phyloP scores from a whole-genome alignment of 1,140 invertebrate genomes.

The Cydia pomonella region DNA sequence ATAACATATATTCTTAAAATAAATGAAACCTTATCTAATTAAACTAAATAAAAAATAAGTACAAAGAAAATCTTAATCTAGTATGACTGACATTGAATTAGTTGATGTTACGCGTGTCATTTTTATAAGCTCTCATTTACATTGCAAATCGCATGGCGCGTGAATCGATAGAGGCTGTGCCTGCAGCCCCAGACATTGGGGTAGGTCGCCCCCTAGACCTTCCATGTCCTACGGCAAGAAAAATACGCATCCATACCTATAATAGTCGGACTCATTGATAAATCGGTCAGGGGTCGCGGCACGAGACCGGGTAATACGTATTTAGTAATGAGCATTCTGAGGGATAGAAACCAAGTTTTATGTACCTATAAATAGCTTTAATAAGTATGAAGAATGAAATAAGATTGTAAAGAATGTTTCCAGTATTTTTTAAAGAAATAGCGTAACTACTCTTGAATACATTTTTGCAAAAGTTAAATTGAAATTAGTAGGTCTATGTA shows the following conservation, averaged over 20 bases:
- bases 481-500: too few relatives aligned
- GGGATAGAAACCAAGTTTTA: neutral
- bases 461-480: too few relatives aligned
- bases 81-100: neutral
- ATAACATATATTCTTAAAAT: neutral
- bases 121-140: constrained; percentile 13
- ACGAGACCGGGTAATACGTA: neutral
- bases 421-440: too few relatives aligned
- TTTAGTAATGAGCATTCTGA: neutral
- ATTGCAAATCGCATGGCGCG: constrained; percentile 4
- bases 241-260: constrained; percentile 13
- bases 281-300: constrained; percentile 22
- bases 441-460: too few relatives aligned
- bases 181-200: constrained; percentile 56
- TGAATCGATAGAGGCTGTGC: constrained; percentile 29
- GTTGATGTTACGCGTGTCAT: neutral
- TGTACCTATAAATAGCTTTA: neutral
- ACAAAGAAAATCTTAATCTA: constrained; percentile 24
- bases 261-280: constrained; percentile 28
- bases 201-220: constrained; percentile 56
- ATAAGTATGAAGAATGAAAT: too few relatives aligned
- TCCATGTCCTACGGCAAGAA: constrained; percentile 25
- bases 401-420: too few relatives aligned
- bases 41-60: neutral
- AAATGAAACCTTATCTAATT: neutral